Percentiles rank a stretch among this genome's conserved stretches.
phyloP scores from a whole-genome alignment of 2,888 invertebrate genomes.

The Chydorus sphaericus region DNA sequence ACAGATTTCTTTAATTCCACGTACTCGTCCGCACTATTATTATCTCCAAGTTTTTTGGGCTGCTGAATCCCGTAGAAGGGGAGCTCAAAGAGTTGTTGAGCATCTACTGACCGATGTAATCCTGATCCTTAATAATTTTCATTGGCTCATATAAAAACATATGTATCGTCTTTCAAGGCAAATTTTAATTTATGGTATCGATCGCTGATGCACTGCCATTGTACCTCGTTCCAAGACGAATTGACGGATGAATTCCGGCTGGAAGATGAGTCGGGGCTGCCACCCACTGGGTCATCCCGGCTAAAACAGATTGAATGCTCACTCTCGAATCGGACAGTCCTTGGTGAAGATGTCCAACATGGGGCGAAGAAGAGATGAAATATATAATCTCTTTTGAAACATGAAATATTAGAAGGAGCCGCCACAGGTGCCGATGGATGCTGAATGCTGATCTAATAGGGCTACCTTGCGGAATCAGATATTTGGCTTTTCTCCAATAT shows the following conservation, averaged over 20 bases:
- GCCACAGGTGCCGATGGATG: background rate
- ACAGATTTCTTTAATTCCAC: slow-evolving; percentile 8
- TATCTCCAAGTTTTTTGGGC: background rate
- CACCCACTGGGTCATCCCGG: slow-evolving; percentile 34
- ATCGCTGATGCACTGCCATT: no score
- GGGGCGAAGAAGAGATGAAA: background rate
- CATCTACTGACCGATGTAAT: slow-evolving; percentile 5
- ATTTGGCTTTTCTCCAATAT: slow-evolving; percentile 67
- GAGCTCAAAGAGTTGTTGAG: background rate
- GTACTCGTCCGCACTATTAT: slow-evolving; percentile 12
- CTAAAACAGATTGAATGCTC: slow-evolving; percentile 62
- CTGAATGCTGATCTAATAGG: background rate
- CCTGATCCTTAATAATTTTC: slow-evolving; percentile 15
- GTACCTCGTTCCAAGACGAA: slow-evolving; percentile 7
- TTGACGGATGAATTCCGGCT: slow-evolving; percentile 22
- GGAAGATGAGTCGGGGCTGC: slow-evolving; percentile 18
- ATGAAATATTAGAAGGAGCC: no score
- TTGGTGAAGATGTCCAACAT: background rate
- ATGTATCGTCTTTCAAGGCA: no score
- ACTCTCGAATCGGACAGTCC: slow-evolving; percentile 33
- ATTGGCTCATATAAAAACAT: no score
- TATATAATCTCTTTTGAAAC: no score
- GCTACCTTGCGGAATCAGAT: slow-evolving; percentile 19
- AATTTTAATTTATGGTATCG: no score
- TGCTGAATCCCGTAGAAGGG: background rate